phyloP scores from a whole-genome alignment of 2,888 invertebrate genomes.

The Trachelus troglodyta region DNA sequence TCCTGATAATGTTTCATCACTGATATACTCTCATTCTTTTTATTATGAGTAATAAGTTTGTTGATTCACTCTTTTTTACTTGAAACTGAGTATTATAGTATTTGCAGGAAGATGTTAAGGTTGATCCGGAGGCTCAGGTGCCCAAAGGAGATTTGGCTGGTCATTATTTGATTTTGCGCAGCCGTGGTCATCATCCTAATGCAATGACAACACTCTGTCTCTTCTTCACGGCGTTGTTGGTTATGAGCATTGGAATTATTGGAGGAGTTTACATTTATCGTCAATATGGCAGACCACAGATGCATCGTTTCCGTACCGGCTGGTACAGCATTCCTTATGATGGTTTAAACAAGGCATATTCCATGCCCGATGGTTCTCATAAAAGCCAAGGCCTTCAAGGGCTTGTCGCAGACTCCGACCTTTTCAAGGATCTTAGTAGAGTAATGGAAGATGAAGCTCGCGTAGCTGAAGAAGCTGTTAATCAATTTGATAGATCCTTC shows the following conservation, averaged over 20 bases:
- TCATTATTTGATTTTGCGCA: conserved; percentile 65
- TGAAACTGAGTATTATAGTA: conserved; percentile 31
- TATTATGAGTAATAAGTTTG: neutral
- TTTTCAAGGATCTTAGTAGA: conserved; percentile 44
- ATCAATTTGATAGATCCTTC: conserved; percentile 68
- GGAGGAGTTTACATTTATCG: conserved; percentile 83
- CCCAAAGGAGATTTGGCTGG: conserved; percentile 44
- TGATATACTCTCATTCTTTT: neutral
- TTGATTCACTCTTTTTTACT: conserved; percentile 12
- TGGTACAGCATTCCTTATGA: conserved; percentile 77
- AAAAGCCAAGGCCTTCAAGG: conserved; percentile 30
- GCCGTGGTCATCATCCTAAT: conserved; percentile 70
- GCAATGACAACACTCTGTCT: conserved; percentile 76
- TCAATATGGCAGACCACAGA: conserved; percentile 74
- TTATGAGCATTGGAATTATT: conserved; percentile 75
- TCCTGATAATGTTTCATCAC: neutral
- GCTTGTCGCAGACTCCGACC: conserved; percentile 44
- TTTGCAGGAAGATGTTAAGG: conserved; percentile 54
- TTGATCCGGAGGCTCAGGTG: conserved; percentile 67
- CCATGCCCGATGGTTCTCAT: conserved; percentile 4
- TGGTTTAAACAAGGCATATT: conserved; percentile 43
- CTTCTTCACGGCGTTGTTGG: conserved; percentile 76
- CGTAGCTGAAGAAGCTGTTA: conserved; percentile 31
- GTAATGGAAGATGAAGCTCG: conserved; percentile 37
- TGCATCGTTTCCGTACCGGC: conserved; percentile 73